A percentile compares a stretch with the other conserved stretches of the same genome.
Conservation (phyloP, 1,140 invertebrate species). For the Sinonovacula constricta region DNA sequence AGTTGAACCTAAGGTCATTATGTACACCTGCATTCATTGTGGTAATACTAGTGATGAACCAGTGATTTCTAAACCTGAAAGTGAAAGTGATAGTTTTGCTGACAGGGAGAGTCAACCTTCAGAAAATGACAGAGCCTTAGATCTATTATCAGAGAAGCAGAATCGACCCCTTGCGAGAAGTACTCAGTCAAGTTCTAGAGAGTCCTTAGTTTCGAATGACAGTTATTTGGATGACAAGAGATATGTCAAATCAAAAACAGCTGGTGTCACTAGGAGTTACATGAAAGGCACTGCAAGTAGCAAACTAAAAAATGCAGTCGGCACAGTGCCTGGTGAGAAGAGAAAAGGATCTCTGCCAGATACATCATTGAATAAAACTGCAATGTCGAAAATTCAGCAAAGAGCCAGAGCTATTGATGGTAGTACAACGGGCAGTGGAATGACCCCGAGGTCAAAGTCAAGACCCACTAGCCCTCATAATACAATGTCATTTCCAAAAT, state of each 20-base stretch:
- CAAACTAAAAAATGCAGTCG: constrained; percentile 20
- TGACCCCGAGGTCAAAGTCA: neutral
- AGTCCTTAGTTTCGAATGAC: neutral
- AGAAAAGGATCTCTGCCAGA: too few relatives aligned
- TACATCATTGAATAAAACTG: too few relatives aligned
- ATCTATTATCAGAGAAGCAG: too few relatives aligned
- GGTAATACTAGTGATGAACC: constrained; percentile 31
- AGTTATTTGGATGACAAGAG: neutral
- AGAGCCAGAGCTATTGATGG: too few relatives aligned
- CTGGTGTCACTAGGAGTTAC: constrained; percentile 7
- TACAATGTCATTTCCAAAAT: neutral
- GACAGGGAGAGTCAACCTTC: neutral
- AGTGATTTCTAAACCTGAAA: neutral
- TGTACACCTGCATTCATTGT: constrained; percentile 45
- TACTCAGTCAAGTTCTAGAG: constrained; percentile 18
- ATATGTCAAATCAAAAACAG: constrained; percentile 12
- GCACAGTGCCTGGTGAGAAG: too few relatives aligned
- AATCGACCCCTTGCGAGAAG: too few relatives aligned
- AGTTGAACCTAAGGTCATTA: constrained; percentile 21
- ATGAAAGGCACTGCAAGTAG: constrained; percentile 50
- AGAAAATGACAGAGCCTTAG: neutral
- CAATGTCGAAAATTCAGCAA: too few relatives aligned
- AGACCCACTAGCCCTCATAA: neutral
- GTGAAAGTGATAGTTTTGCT: neutral
- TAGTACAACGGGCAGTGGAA: too few relatives aligned